Percentiles rank a stretch among this genome's conserved stretches.
Conservation (phyloP, 2,797 vertebrate species). For the Microchirus variegatus region DNA sequence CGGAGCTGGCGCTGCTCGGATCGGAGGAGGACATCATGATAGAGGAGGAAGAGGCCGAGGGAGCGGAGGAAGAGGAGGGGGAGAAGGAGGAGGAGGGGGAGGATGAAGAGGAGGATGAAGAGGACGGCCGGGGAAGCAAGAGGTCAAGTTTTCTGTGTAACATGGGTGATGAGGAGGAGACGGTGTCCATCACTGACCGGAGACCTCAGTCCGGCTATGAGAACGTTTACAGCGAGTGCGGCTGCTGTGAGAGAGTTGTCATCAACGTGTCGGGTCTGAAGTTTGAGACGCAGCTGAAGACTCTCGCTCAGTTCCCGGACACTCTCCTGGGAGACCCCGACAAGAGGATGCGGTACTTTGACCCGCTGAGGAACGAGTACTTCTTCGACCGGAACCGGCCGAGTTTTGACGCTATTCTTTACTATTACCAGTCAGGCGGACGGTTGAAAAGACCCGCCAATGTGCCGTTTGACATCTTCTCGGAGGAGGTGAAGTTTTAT, state of each 20-base stretch:
- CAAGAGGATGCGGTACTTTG: slow-evolving; percentile 95
- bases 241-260: slow-evolving; percentile 95
- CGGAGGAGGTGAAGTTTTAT: slow-evolving; percentile 98
- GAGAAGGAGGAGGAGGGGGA: slow-evolving; percentile 82
- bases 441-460: slow-evolving; percentile 95
- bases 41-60: slow-evolving; percentile 87
- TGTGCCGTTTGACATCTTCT: slow-evolving; percentile 97
- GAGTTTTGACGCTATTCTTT: slow-evolving; percentile 98
- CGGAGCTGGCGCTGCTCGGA: slow-evolving; percentile 92
- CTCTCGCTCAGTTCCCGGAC: slow-evolving; percentile 95
- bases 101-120: slow-evolving; percentile 83
- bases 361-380: slow-evolving; percentile 97
- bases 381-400: slow-evolving; percentile 98
- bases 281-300: slow-evolving; percentile 97
- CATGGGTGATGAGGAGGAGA: slow-evolving; percentile 88
- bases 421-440: slow-evolving; percentile 97
- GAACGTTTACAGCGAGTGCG: slow-evolving; percentile 89
- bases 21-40: slow-evolving; percentile 96
- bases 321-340: slow-evolving; percentile 94
- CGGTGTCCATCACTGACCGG: slow-evolving; percentile 86
- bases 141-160: slow-evolving; percentile 85
- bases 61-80: slow-evolving; percentile 74
- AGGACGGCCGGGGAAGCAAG: slow-evolving; percentile 66
- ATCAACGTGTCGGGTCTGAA: slow-evolving; percentile 97
- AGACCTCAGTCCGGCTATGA: slow-evolving; percentile 89